phyloP scores from a whole-genome alignment of 2,113 vertebrate genomes.

The Raja brachyura region DNA sequence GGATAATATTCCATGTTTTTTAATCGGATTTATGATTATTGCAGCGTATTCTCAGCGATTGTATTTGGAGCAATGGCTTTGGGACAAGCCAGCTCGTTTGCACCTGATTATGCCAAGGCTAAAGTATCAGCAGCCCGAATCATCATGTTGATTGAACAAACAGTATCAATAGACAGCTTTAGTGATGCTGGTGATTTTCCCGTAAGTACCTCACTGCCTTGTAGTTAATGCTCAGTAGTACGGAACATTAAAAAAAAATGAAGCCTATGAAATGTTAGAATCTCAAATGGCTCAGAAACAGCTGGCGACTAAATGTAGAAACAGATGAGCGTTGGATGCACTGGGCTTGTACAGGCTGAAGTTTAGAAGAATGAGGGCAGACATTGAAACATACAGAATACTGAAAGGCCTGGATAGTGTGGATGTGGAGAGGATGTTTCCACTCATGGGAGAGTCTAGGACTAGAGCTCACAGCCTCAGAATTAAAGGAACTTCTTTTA shows the following conservation, averaged over 20 bases:
- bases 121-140: conserved; percentile 80
- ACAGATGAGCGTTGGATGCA: too few species aligned
- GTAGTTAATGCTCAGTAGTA: too few species aligned
- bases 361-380: too few species aligned
- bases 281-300: background rate
- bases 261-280: background rate
- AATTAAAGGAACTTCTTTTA: too few species aligned
- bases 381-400: too few species aligned
- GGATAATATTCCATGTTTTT: background rate
- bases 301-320: background rate
- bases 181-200: conserved; percentile 67
- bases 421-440: too few species aligned
- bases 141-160: conserved; percentile 66
- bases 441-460: too few species aligned
- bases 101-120: conserved; percentile 90
- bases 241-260: background rate
- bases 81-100: conserved; percentile 80
- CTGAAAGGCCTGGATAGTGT: too few species aligned
- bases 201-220: conserved; percentile 55
- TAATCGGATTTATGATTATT: conserved; percentile 4
- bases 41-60: conserved; percentile 81
- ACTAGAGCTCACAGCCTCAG: too few species aligned
- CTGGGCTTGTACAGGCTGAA: too few species aligned
- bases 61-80: conserved; percentile 87
- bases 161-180: conserved; percentile 76